phyloP scores from a whole-genome alignment of 2,888 invertebrate species.

The Alsophila aescularia region DNA sequence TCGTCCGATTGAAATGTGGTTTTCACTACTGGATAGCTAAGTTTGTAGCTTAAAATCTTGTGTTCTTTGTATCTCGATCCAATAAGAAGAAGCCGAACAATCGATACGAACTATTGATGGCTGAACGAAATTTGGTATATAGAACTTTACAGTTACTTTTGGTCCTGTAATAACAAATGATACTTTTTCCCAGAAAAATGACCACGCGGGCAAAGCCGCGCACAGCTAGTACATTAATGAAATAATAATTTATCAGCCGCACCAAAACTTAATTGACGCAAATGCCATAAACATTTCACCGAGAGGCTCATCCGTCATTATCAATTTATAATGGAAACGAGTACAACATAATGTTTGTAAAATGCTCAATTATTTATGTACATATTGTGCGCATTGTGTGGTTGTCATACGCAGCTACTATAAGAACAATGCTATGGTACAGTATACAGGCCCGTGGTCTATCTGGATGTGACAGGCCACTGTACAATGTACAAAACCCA shows the following conservation, averaged over 20 bases:
- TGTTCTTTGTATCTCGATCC: too few relatives aligned
- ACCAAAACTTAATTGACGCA: background rate
- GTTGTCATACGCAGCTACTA: conserved; percentile 1
- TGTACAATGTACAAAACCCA: conserved; percentile 7
- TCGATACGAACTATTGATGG: too few relatives aligned
- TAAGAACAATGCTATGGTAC: background rate
- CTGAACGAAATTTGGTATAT: too few relatives aligned
- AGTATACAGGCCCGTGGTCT: conserved; percentile 11
- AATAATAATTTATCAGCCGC: background rate
- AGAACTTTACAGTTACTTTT: too few relatives aligned
- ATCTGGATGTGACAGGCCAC: conserved; percentile 33
- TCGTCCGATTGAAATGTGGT: too few relatives aligned
- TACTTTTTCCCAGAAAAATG: too few relatives aligned
- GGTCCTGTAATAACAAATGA: too few relatives aligned
- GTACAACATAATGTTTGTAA: background rate
- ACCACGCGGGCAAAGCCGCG: too few relatives aligned
- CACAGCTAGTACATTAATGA: too few relatives aligned
- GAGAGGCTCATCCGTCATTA: background rate
- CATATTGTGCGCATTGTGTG: conserved; percentile 7
- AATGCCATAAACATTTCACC: background rate
- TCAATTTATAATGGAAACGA: conserved; percentile 2
- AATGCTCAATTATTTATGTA: background rate
- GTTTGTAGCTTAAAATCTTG: too few relatives aligned
- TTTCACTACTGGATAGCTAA: too few relatives aligned
- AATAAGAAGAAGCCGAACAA: too few relatives aligned